Percentiles rank a stretch among this genome's conserved stretches.
Conservation (phyloP, 2,888 invertebrate species). For the Epistrophella euchroma region DNA sequence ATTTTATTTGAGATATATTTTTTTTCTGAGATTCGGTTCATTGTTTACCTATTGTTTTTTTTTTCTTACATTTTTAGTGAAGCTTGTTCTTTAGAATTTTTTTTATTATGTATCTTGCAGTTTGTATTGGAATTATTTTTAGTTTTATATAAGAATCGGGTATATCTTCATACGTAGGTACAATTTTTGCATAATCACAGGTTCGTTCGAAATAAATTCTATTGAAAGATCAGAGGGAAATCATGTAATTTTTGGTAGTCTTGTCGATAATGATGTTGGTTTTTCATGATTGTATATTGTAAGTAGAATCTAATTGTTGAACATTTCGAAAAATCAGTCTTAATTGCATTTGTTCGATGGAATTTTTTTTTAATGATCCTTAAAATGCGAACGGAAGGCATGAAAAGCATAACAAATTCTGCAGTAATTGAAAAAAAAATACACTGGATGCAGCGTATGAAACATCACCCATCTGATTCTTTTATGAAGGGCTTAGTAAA, state of each 20-base stretch:
- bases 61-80: not conserved
- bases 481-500: too few species aligned
- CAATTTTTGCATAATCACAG: slow-evolving; percentile 70
- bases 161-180: too few species aligned
- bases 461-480: too few species aligned
- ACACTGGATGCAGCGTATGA: too few species aligned
- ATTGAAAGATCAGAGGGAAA: slow-evolving; percentile 42
- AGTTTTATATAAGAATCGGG: slow-evolving; percentile 13
- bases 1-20: slow-evolving; percentile 10
- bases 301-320: not conserved
- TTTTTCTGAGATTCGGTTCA: slow-evolving; percentile 34
- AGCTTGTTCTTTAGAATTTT: slow-evolving; percentile 54
- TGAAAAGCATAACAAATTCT: too few species aligned
- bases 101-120: slow-evolving; percentile 33
- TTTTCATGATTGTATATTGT: slow-evolving; percentile 30
- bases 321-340: not conserved
- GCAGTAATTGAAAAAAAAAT: too few species aligned
- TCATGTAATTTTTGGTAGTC: slow-evolving; percentile 44
- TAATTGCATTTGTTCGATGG: not conserved
- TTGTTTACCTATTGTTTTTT: slow-evolving; percentile 10
- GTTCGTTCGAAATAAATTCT: slow-evolving; percentile 58
- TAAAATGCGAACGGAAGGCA: not conserved
- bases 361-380: not conserved
- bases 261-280: slow-evolving; percentile 39
- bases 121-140: slow-evolving; percentile 15